Conservation (phyloP, 35 echinoderm and acorn worm genomes). For the Antedon bifida region DNA sequence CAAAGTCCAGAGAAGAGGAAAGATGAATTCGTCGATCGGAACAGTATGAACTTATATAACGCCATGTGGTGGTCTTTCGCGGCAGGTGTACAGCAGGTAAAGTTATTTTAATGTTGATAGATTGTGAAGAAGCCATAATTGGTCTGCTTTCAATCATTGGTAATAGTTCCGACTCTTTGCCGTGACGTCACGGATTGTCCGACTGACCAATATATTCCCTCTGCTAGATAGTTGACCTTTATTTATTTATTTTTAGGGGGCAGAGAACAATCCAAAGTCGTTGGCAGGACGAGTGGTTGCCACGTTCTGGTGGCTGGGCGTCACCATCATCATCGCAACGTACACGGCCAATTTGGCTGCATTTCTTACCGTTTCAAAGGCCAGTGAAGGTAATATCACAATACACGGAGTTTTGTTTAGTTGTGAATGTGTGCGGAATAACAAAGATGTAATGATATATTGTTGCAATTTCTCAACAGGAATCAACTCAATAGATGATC, state of each 20-base stretch:
- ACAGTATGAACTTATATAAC: not conserved
- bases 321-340: constrained; percentile 8
- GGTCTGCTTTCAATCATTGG: no score
- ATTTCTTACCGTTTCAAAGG: constrained; percentile 8
- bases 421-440: no score
- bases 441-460: no score
- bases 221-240: no score
- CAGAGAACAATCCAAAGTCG: not conserved
- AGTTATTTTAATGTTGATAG: no score
- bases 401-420: no score
- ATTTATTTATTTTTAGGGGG: not conserved
- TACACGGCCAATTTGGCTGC: constrained; percentile 15
- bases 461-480: not conserved
- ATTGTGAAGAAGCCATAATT: no score
- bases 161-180: no score
- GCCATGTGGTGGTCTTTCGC: constrained; percentile 13
- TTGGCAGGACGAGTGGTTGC: not conserved
- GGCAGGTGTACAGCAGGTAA: constrained; percentile 4
- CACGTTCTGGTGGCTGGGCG: constrained; percentile 5
- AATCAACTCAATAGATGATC: constrained; percentile 5
- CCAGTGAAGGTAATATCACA: not conserved
- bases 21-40: not conserved
- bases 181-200: no score
- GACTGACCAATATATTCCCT: no score
- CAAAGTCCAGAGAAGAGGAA: not conserved